Base-by-base conservation (phyloP, 1,140 invertebrate genomes). In the Amyelois transitella region DNA sequence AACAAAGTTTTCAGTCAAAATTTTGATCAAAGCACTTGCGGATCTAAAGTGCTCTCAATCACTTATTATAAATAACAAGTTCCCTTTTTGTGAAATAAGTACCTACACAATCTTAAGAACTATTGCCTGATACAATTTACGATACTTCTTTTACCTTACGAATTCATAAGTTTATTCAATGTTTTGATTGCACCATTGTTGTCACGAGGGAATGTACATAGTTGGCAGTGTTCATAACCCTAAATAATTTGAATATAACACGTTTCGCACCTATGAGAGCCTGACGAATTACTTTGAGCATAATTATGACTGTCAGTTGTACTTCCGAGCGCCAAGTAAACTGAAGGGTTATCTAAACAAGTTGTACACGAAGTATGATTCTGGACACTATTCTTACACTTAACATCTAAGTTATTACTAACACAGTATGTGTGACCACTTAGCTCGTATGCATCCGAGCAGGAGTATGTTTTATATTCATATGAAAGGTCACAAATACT, bases 201-300 rank as follows among this genome's bases (percentile, higher is more conserved):
- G 66, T 62, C 55, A 43, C 18, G 20, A 73, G 77, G 80, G 80
- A 82, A 83, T n/a, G n/a, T n/a, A 80, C 82, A 53, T 44, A 28
- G 62, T 74, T 78, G 82, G 79, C 80, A 86, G 79, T 86, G 82
- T 75, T 58, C 51, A 62, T 63, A 71, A 66, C 54, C 25, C 72
- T 77, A 83, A 48, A 76, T 52, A 51, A 77, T 72, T 55, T 71
- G 67, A 47, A 75, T 58, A 55, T 69, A 63, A 69, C 75, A 67
- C 51, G 64, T 65, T 25, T 58, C 64, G 22, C 19, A 50, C 24
- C 24, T 19, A 14, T 43, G 53, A 18, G 57, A 58, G 60, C 63
- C 51, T 54, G 43, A 25, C 20, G 17, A 24, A 56, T 69, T 79
- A 86, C 78, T 81, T 80, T 81, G 80, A 83, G 69, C 78, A 81